phyloP scores from a whole-genome alignment of 2,797 vertebrate genomes.

The Syngnathus acus region DNA sequence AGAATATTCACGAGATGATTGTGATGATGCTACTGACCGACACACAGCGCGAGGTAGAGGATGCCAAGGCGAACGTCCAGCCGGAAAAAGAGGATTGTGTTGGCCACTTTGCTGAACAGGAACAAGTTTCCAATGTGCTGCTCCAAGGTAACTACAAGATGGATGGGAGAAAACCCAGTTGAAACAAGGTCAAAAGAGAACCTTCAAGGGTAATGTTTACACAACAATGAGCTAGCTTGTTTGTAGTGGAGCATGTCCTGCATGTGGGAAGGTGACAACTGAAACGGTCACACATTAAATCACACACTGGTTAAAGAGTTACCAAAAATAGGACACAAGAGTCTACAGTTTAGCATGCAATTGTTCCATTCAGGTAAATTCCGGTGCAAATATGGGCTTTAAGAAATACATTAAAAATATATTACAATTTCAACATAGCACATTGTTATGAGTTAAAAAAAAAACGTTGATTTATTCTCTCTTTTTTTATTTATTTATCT shows the following conservation, averaged over 20 bases:
- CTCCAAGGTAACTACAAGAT: conserved; percentile 82
- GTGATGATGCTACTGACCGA: conserved; percentile 73
- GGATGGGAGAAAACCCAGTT: not conserved
- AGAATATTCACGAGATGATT: not conserved
- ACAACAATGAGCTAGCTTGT: conserved; percentile 33
- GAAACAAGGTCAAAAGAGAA: conserved; percentile 15
- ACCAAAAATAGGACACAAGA: not conserved
- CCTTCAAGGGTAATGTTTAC: conserved; percentile 37
- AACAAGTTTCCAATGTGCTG: conserved; percentile 95
- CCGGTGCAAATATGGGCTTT: too few relatives aligned
- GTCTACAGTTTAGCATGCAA: not conserved
- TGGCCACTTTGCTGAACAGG: conserved; percentile 95
- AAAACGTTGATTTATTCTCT: too few relatives aligned
- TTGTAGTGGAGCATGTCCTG: conserved; percentile 19
- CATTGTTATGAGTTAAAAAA: too few relatives aligned
- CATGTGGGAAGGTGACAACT: not conserved
- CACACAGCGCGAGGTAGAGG: conserved; percentile 88
- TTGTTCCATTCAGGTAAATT: not conserved
- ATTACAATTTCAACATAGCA: too few relatives aligned
- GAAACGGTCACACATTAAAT: conserved; percentile 5
- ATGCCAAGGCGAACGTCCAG: conserved; percentile 91
- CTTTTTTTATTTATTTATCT: too few relatives aligned
- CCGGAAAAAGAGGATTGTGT: conserved; percentile 91
- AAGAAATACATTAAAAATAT: too few relatives aligned
- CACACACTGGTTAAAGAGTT: not conserved